Evolutionary conservation across 2,888 invertebrate species (phyloP).

Genomic region (Rhagonycha lutea): DNA sequence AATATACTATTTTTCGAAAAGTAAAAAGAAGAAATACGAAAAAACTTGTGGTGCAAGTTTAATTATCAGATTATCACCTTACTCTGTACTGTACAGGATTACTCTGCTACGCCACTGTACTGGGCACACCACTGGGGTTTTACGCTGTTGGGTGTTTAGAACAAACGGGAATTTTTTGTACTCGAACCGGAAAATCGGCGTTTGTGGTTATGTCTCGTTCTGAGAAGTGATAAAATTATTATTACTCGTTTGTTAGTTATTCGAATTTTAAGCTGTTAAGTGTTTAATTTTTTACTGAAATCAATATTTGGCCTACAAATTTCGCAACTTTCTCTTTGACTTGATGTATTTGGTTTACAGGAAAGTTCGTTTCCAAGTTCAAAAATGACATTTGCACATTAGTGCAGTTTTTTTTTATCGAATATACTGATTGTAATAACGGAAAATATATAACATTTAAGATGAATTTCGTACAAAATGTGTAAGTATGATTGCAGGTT

Average conservation of each 20-base stretch:
- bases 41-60: too few species aligned
- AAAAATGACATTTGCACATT: background rate
- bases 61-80: too few species aligned
- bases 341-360: background rate
- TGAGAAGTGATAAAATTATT: background rate
- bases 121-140: too few species aligned
- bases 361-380: background rate
- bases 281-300: background rate
- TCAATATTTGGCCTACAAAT: background rate
- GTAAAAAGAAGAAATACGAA: too few species aligned
- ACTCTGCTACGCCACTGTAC: too few species aligned
- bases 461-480: constrained; percentile 45
- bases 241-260: background rate
- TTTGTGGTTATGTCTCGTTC: background rate
- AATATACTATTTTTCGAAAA: too few species aligned
- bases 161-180: background rate
- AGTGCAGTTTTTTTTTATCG: background rate
- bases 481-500: constrained; percentile 39
- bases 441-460: constrained; percentile 4
- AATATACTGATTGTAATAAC: background rate
- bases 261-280: background rate
- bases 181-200: background rate
- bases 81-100: too few species aligned
- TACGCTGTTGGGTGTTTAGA: too few species aligned
- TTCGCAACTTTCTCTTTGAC: background rate